Evolutionary conservation across 2,888 invertebrate genomes (phyloP), one percentile per base, ranked within the genome.

Genomic region (Julus scandinavius): DNA sequence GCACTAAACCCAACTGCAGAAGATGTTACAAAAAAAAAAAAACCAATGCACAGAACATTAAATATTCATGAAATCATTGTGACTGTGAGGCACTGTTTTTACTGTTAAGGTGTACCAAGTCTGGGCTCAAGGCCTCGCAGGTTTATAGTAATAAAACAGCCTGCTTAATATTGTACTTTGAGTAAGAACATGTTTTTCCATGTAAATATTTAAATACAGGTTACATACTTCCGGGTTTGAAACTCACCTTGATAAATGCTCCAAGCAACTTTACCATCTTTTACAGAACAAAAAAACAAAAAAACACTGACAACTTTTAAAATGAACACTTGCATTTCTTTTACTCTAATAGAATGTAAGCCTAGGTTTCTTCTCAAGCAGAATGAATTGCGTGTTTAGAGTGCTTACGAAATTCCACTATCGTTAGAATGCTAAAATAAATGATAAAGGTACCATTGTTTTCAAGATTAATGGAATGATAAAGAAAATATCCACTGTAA

Each of bases 181-280:
- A 29, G 5, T 72, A 72, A 29, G 11, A 72, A 72, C 72, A n/a
- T 29, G 72, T 72, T 72, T 72, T 72, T 72, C 29, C 13, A 11
- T 29, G 29, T 72, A 72, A 72, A 72, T 72, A 72, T 72, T 72
- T 72, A 72, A 72, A 29, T 72, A 72, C 72, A 72, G 29, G 72
- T 72, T 72, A 58, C 6, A 72, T 29, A 72, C 29, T 72, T 72
- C 72, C 72, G 72, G 72, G 72, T 72, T 72, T 7, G 72, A 72
- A 72, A 72, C 72, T 72, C 29, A 72, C 29, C 72, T 72, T 72
- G 72, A 72, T 72, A 72, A 29, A 20, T 7, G 29, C 72, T 72
- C 72, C 72, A 2, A 29, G 72, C 72, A 72, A 29, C 20, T 29
- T 72, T 1, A 29, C 72, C 63, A 72, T 72, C 29, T 72, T 72